A percentile compares a stretch with the other conserved stretches of the same genome.
Conservation (phyloP, 2,113 vertebrate genomes). For the Saccopteryx leptura region DNA sequence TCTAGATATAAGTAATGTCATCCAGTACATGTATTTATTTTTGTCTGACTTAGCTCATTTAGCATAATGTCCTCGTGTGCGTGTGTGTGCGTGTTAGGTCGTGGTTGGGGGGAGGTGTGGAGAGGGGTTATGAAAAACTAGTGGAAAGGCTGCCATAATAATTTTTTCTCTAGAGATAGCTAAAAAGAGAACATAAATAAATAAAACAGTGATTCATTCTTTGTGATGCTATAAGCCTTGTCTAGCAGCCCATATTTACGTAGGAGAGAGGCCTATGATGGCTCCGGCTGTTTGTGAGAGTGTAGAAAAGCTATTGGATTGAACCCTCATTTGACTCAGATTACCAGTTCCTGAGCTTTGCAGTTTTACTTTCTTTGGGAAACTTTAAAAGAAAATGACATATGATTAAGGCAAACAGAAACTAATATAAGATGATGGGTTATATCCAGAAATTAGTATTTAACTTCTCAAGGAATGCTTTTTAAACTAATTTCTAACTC, state of each 20-base stretch:
- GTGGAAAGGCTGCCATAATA: slow-evolving; percentile 60
- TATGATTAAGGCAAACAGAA: neutral
- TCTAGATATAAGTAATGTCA: neutral
- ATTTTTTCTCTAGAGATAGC: slow-evolving; percentile 71
- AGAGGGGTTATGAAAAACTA: slow-evolving; percentile 54
- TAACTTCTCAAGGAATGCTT: slow-evolving; percentile 53
- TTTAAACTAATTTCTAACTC: slow-evolving; percentile 19
- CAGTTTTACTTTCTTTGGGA: slow-evolving; percentile 61
- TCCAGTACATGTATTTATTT: neutral
- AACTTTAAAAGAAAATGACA: slow-evolving; percentile 56
- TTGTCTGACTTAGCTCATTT: neutral
- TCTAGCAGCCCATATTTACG: slow-evolving; percentile 63
- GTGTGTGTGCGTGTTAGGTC: neutral
- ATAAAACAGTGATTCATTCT: slow-evolving; percentile 69
- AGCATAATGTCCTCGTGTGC: neutral
- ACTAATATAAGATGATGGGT: neutral
- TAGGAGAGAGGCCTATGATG: slow-evolving; percentile 49
- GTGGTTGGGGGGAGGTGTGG: neutral
- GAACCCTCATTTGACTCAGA: slow-evolving; percentile 9
- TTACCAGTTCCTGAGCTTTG: neutral
- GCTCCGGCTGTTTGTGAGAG: slow-evolving; percentile 57
- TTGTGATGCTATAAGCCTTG: slow-evolving; percentile 56
- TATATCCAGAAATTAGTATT: neutral
- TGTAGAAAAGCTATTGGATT: neutral
- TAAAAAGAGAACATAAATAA: slow-evolving; percentile 77